These are phyloP conservation scores for Drosophila nigricruria DNA, from an alignment of 2,888 invertebrate genomes.

Conservation along the genomic window DNA sequence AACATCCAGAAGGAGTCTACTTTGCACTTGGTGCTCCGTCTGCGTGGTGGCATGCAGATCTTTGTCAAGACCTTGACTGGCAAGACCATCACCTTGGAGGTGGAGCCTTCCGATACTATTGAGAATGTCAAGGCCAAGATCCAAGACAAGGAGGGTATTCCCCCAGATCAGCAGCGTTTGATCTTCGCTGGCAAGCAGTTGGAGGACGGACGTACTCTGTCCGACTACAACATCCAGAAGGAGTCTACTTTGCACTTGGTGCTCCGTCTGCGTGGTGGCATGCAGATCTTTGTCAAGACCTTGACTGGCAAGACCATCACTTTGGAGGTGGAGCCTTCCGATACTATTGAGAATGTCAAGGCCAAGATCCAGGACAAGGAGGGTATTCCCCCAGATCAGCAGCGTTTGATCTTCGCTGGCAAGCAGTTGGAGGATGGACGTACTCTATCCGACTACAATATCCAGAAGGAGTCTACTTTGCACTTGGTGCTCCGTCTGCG, in stretches of 20 bases:
- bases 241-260: constrained; percentile 50
- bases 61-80: constrained; percentile 75
- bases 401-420: constrained; percentile 49
- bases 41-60: constrained; percentile 75
- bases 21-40: constrained; percentile 66
- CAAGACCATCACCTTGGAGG: constrained; percentile 77
- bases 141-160: constrained; percentile 66
- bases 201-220: constrained; percentile 46
- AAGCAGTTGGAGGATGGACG: constrained; percentile 50
- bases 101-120: constrained; percentile 53
- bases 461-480: constrained; percentile 38
- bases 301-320: constrained; percentile 51
- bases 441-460: constrained; percentile 47
- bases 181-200: constrained; percentile 50
- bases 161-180: constrained; percentile 56
- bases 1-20: constrained; percentile 65
- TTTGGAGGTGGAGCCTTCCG: constrained; percentile 43
- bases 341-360: constrained; percentile 15
- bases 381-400: constrained; percentile 51
- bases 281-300: constrained; percentile 49
- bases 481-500: constrained; percentile 29
- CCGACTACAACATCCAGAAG: constrained; percentile 55
- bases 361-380: constrained; percentile 52
- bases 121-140: constrained; percentile 51
- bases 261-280: constrained; percentile 49